These are phyloP conservation scores for Caenorhabditis uteleia DNA, from an alignment of 2,888 invertebrate species.

Conservation along the genomic window DNA sequence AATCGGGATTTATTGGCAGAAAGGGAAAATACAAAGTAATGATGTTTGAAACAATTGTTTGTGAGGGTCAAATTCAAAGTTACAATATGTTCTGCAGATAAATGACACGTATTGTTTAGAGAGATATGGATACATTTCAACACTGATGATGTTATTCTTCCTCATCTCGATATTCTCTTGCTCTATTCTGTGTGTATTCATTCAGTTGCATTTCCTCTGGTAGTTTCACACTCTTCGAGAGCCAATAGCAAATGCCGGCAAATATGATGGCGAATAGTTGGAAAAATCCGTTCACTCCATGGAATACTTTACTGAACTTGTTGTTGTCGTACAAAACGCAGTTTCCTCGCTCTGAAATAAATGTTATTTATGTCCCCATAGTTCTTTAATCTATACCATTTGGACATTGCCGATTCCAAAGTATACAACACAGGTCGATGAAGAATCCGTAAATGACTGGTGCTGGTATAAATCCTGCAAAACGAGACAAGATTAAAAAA, in stretches of 20 bases:
- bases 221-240: slow-evolving; percentile 43
- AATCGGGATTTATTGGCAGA: no score
- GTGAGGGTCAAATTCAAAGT: no score
- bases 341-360: slow-evolving; percentile 51
- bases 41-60: no score
- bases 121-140: no score
- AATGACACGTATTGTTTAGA: background rate
- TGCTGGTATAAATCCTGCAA: slow-evolving; percentile 59
- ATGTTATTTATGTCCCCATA: background rate
- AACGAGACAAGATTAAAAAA: background rate
- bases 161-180: slow-evolving; percentile 23
- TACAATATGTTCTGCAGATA: no score
- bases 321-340: slow-evolving; percentile 61
- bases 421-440: slow-evolving; percentile 53
- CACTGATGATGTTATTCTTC: no score
- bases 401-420: slow-evolving; percentile 56
- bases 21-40: background rate
- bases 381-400: slow-evolving; percentile 29
- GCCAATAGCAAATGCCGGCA: slow-evolving; percentile 46
- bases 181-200: slow-evolving; percentile 23
- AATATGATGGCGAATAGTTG: slow-evolving; percentile 47
- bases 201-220: slow-evolving; percentile 51
- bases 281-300: slow-evolving; percentile 50
- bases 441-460: slow-evolving; percentile 59
- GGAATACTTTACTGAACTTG: slow-evolving; percentile 53